phyloP scores from a whole-genome alignment of 2,113 vertebrate genomes.

The Halichoerus grypus region DNA sequence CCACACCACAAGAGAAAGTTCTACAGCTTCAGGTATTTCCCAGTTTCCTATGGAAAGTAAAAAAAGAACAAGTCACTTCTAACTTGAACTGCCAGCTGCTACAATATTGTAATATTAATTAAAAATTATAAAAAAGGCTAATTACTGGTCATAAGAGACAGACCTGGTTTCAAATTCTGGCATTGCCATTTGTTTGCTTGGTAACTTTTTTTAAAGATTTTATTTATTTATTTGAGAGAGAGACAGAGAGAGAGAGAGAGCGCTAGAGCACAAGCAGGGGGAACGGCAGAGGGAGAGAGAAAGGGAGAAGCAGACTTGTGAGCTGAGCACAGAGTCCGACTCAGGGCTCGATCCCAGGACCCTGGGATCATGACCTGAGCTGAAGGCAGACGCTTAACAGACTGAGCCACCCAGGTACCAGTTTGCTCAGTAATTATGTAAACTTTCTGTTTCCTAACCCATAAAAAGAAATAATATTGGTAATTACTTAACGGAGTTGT shows the following conservation, averaged over 20 bases:
- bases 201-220: not conserved
- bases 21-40: not conserved
- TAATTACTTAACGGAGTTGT: not conserved
- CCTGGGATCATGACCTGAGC: not conserved
- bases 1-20: not conserved
- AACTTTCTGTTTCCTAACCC: conserved; percentile 22
- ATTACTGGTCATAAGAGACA: conserved; percentile 21
- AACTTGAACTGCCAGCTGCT: conserved; percentile 14
- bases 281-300: no score
- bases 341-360: not conserved
- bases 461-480: not conserved
- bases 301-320: no score
- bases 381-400: no score
- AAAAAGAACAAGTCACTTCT: conserved; percentile 2
- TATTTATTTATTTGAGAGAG: no score
- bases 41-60: not conserved
- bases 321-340: no score
- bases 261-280: no score
- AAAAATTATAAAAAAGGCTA: conserved; percentile 49
- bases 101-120: conserved; percentile 33
- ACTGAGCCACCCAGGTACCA: no score
- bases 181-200: not conserved
- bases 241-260: no score
- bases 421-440: not conserved
- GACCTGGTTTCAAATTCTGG: conserved; percentile 40